phyloP scores from a whole-genome alignment of 2,113 vertebrate genomes.

The Symphodus melops region DNA sequence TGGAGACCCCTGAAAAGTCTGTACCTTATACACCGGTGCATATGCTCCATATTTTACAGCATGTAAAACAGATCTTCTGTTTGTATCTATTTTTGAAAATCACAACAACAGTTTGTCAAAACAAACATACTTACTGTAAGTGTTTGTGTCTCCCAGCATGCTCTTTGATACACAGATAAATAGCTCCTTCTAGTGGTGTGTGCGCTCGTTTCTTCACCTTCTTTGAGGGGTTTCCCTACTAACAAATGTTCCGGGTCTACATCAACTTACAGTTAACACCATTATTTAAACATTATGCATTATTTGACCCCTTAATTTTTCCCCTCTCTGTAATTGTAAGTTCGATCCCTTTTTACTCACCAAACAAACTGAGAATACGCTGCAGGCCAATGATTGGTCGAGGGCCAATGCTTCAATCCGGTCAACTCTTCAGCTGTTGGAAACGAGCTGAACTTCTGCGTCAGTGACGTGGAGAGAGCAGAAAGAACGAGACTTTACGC shows the following conservation, averaged over 20 bases:
- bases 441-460: not conserved
- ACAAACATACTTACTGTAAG: too few relatives aligned
- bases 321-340: not conserved
- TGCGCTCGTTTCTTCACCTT: not conserved
- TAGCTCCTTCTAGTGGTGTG: constrained; percentile 35
- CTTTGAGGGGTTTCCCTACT: not conserved
- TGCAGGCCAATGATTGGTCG: not conserved
- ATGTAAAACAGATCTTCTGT: too few relatives aligned
- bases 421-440: not conserved
- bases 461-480: not conserved
- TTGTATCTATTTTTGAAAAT: not conserved
- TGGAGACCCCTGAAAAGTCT: too few relatives aligned
- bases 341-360: not conserved
- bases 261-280: not conserved
- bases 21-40: too few relatives aligned
- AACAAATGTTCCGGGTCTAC: not conserved
- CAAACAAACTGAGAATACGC: not conserved
- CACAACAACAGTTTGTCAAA: not conserved
- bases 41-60: too few relatives aligned
- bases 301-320: not conserved
- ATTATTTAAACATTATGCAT: not conserved
- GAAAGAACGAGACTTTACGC: not conserved
- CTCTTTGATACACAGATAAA: constrained; percentile 16
- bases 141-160: not conserved
- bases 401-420: not conserved